Evolutionary conservation across 2,113 vertebrate species (phyloP), one percentile per base, ranked within the genome.

Genomic region (Paraplagusia blochii): DNA sequence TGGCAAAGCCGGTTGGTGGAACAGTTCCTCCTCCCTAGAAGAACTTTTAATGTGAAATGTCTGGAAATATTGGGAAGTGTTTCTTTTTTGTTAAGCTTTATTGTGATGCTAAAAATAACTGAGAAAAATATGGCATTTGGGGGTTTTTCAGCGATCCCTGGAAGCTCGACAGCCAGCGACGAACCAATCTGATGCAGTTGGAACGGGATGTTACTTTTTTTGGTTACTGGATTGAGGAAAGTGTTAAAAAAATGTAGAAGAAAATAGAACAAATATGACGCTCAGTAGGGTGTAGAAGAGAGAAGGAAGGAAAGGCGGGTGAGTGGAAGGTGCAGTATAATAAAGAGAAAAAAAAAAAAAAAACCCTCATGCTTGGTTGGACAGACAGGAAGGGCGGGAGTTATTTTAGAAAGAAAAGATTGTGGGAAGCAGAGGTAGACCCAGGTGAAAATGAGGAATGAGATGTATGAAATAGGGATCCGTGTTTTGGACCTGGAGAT

Each of bases 101-200:
- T 87, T 89, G 86, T 86, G 74, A 73, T 66, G 57, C 84, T 87
- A 89, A 81, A 87, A 86, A 88, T 88, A 90, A 77, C 13, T 7
- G 4, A 67, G n/a, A 29, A 29, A 59, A 68, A 63, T 49, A 72
- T 51, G 44, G 55, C 74, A 53, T 73, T 59, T 64, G 64, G 58
- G 58, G 58, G 60, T 38, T 22, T 62, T 80, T 81, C 64, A 65
- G 16, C 35, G 13, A 52, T 35, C 42, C 19, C 35, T 58, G 43
- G 7, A 60, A 33, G 72, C 55, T 39, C 44, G 64, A 53, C 45
- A 58, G 57, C 62, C 44, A 58, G 63, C 34, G 22, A 38, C 44
- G 43, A 65, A n/a, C 6, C 29, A 51, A 56, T 56, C 19, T 35
- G 2, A 8, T 36, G 66, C 56, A 63, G 60, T 63, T 45, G 55